Conservation (phyloP, 2,113 vertebrate species). For the Sciurus niger region DNA sequence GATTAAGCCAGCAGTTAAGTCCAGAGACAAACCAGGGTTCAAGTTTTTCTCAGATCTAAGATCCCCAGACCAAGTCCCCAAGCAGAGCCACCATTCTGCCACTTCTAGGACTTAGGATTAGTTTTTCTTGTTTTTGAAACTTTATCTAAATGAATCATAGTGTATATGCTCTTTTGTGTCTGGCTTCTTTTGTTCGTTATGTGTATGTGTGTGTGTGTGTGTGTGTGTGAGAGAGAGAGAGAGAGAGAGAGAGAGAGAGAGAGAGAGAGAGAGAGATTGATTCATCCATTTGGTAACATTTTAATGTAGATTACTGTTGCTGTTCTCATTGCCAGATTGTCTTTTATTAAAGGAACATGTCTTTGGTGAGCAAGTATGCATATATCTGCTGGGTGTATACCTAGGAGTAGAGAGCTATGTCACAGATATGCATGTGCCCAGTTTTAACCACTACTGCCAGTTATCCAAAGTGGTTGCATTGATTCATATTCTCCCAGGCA, state of each 20-base stretch:
- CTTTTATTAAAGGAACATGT: neutral
- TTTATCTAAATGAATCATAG: constrained; percentile 23
- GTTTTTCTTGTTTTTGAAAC: constrained; percentile 50
- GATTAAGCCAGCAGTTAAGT: neutral
- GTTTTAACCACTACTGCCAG: neutral
- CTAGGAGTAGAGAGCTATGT: neutral
- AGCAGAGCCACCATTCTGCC: neutral
- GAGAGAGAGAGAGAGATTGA: neutral
- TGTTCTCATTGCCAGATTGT: neutral
- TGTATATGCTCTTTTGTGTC: neutral
- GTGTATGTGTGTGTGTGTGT: neutral
- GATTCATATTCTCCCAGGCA: neutral
- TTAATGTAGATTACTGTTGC: neutral
- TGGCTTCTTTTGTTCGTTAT: neutral
- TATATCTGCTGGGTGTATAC: neutral
- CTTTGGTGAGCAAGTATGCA: neutral
- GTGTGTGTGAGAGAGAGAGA: too few relatives aligned
- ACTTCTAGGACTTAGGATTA: neutral
- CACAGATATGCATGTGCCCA: neutral
- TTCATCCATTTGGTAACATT: neutral
- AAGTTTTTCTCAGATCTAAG: neutral
- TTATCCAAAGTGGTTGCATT: neutral
- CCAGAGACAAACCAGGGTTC: neutral
- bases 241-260: too few relatives aligned
- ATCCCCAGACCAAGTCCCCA: neutral